Percentiles rank a stretch among this genome's conserved stretches.
phyloP scores from a whole-genome alignment of 2,797 vertebrate species.

The Perodicticus potto region DNA sequence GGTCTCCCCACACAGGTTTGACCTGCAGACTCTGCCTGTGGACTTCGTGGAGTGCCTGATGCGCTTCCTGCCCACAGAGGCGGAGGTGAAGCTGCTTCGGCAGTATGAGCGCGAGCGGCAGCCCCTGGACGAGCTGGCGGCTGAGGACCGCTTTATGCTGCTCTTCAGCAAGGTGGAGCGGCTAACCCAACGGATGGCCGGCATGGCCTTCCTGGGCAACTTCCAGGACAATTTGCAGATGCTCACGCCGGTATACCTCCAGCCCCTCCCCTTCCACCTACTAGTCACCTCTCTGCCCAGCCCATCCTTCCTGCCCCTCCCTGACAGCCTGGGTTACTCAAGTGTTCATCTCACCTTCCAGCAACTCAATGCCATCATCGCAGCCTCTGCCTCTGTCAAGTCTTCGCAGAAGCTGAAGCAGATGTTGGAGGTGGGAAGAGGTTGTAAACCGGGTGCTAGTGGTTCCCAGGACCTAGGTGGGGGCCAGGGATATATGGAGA shows the following conservation, averaged over 20 bases:
- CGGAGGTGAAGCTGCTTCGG: conserved; percentile 94
- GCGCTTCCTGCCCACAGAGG: conserved; percentile 96
- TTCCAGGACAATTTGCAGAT: conserved; percentile 95
- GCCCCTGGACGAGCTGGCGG: conserved; percentile 95
- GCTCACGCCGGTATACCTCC: conserved; percentile 92
- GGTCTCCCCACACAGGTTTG: conserved; percentile 88
- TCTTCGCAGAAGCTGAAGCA: conserved; percentile 96
- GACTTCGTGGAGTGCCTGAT: conserved; percentile 95
- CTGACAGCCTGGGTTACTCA: neutral
- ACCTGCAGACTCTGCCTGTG: conserved; percentile 94
- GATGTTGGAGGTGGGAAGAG: conserved; percentile 93
- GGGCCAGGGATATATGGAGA: neutral
- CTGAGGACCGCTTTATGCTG: conserved; percentile 98
- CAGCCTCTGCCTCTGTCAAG: conserved; percentile 96
- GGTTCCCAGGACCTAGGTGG: neutral
- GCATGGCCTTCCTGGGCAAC: conserved; percentile 98
- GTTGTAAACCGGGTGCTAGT: neutral
- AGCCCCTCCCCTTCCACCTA: neutral
- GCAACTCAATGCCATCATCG: conserved; percentile 97
- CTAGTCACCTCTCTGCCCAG: neutral
- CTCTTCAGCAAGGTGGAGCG: conserved; percentile 97
- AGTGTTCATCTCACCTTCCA: conserved; percentile 76
- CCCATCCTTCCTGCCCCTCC: neutral
- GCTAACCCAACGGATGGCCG: conserved; percentile 97
- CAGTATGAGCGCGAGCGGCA: conserved; percentile 97